A percentile compares a stretch with the other conserved stretches of the same genome.
These are phyloP conservation scores for Psilanteris sp. DNA, from an alignment of 1,140 invertebrate species.

Conservation along the genomic window DNA sequence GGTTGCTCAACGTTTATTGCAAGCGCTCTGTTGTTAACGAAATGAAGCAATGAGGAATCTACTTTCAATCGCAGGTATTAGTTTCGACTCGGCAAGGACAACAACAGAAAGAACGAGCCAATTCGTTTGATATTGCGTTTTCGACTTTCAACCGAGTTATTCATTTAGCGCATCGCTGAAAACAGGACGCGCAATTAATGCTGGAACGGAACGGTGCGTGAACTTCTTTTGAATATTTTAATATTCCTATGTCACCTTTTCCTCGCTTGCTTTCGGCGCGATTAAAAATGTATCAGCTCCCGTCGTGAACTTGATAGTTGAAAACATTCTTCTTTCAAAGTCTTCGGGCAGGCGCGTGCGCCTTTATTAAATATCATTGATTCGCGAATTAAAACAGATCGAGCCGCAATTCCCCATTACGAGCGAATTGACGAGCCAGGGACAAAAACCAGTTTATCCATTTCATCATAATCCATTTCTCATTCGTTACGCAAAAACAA, in stretches of 20 bases:
- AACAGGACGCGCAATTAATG: conserved; percentile 19
- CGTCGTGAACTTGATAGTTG: conserved; percentile 7
- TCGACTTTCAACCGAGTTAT: background rate
- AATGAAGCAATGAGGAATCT: conserved; percentile 56
- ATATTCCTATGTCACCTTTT: conserved; percentile 20
- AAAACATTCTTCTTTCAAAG: conserved; percentile 11
- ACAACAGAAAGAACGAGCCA: conserved; percentile 7
- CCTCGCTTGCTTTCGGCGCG: background rate
- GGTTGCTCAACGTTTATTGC: conserved; percentile 72
- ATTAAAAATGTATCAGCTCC: conserved; percentile 15
- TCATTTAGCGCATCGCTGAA: conserved; percentile 3
- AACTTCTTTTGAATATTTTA: conserved; percentile 47
- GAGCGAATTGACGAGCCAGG: conserved; percentile 18
- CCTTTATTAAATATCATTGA: conserved; percentile 24
- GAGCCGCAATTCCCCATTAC: conserved; percentile 17
- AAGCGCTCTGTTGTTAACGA: conserved; percentile 59
- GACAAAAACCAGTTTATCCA: conserved; percentile 59
- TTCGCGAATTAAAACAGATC: background rate
- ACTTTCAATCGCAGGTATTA: conserved; percentile 26
- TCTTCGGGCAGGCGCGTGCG: conserved; percentile 5
- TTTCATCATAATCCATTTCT: conserved; percentile 65
- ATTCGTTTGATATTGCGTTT: conserved; percentile 5
- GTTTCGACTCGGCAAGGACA: conserved; percentile 4
- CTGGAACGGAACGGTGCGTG: conserved; percentile 19
- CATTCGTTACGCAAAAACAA: conserved; percentile 64